Evolutionary conservation across 2,113 vertebrate genomes (phyloP), one percentile per base, ranked within the genome.

Genomic region (Gymnarchus niloticus): DNA sequence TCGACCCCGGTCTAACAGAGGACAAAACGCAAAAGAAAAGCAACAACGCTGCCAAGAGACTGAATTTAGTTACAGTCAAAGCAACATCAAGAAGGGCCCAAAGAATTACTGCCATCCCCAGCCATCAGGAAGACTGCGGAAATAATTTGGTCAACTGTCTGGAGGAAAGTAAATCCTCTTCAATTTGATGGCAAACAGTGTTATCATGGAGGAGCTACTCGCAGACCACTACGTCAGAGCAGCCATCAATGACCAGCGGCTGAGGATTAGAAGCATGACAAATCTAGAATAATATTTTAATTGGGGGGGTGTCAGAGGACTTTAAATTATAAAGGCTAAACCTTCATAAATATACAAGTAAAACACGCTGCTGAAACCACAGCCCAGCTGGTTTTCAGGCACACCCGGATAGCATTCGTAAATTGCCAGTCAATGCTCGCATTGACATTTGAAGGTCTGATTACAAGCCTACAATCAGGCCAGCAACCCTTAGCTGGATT

Each of bases 381-480:
- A 56, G n/a, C 81, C 81, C 52, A 33, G 17, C 10, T 25, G 2
- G 46, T 54, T 82, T 56, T 54, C 51, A 28, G 37, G 23, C 21
- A 46, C 77, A 28, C 23, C 19, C 44, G n/a, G 89, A 51, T 14
- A 49, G 84, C 48, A 23, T 59, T 90, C 92, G 95, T 94, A 94
- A 95, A 95, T 95, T 93, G 91, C 90, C 92, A 92, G 91, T 93
- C 7, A 49, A 14, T 51, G 48, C 90, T 73, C 48, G 6, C 90
- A 93, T 95, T 94, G 91, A 92, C 92, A 93, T 94, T 92, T 93
- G 92, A 88, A 91, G 90, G 61, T 92, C 89, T 94, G 93, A 94
- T 93, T 93, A 94, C 88, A 93, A 17, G 52, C 10, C 41, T 3
- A 37, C 54, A n/a, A 52, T 14, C 41, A 51, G 49, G 37, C 19